Conservation (phyloP, 2,113 vertebrate genomes). For the Ammodytes marinus region DNA sequence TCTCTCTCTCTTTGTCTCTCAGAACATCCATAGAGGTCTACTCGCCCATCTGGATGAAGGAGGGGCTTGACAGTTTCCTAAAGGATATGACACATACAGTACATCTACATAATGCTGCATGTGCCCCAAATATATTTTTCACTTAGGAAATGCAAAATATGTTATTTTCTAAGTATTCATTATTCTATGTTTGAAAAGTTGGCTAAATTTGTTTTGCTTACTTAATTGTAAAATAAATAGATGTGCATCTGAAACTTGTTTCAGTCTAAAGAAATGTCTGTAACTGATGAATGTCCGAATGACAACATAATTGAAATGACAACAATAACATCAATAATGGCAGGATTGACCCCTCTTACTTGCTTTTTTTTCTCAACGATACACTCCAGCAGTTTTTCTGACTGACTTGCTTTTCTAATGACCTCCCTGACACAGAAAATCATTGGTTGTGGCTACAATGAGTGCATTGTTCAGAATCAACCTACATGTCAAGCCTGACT, state of each 20-base stretch:
- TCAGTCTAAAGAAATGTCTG: not conserved
- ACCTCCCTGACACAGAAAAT: slow-evolving; percentile 64
- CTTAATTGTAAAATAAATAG: slow-evolving; percentile 34
- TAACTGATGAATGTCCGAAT: not conserved
- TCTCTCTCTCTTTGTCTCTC: slow-evolving; percentile 15
- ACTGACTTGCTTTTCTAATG: slow-evolving; percentile 73
- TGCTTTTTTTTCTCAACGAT: slow-evolving; percentile 9
- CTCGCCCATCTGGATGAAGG: slow-evolving; percentile 39
- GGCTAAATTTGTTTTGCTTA: not conserved
- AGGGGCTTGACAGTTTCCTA: slow-evolving; percentile 31
- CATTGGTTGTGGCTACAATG: slow-evolving; percentile 66
- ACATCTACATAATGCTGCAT: not conserved
- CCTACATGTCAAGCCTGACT: slow-evolving; percentile 77
- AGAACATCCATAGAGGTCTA: slow-evolving; percentile 75
- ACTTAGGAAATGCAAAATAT: not conserved
- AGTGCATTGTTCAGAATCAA: slow-evolving; percentile 75
- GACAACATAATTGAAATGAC: slow-evolving; percentile 27
- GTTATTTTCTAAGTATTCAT: not conserved
- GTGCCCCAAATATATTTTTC: not conserved
- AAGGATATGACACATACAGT: not conserved
- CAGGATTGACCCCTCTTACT: slow-evolving; percentile 45
- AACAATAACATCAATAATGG: slow-evolving; percentile 40
- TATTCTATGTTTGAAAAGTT: slow-evolving; percentile 13
- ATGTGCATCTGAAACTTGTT: not conserved
- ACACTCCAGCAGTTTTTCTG: slow-evolving; percentile 74